Conservation (phyloP, 2,113 vertebrate genomes). For the Pogonocichla stellata region DNA sequence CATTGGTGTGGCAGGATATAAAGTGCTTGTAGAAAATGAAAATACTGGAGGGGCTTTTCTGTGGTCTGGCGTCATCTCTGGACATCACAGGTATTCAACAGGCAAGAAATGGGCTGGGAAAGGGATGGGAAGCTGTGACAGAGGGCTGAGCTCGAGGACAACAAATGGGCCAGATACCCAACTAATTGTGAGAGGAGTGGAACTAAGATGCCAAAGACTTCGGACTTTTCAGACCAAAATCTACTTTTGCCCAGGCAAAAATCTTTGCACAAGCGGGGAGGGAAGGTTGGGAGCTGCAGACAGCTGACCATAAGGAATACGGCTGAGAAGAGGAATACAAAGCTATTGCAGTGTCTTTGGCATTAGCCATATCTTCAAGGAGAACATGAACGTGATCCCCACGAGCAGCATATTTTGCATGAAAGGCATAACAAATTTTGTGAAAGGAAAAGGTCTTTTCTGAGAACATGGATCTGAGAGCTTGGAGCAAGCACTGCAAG, state of each 20-base stretch:
- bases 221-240: neutral
- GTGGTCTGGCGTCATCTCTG: accelerated
- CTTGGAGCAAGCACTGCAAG: neutral
- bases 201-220: neutral
- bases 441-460: neutral
- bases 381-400: neutral
- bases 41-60: neutral
- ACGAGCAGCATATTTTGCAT: neutral
- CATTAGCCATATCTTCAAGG: neutral
- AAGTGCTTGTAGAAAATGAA: neutral
- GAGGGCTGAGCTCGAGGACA: neutral
- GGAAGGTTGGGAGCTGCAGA: neutral
- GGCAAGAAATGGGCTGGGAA: neutral
- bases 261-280: neutral
- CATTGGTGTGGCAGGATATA: neutral
- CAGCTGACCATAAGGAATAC: accelerated
- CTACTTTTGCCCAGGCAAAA: neutral
- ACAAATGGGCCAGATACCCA: neutral
- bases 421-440: neutral
- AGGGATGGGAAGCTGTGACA: accelerated
- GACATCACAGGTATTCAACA: neutral
- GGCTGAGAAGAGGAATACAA: neutral
- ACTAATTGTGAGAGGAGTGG: neutral
- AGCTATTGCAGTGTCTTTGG: neutral
- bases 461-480: neutral